A percentile compares a stretch with the other conserved stretches of the same genome.
phyloP scores from a whole-genome alignment of 2,797 vertebrate species.

The Enteromius afrohamiltoni region DNA sequence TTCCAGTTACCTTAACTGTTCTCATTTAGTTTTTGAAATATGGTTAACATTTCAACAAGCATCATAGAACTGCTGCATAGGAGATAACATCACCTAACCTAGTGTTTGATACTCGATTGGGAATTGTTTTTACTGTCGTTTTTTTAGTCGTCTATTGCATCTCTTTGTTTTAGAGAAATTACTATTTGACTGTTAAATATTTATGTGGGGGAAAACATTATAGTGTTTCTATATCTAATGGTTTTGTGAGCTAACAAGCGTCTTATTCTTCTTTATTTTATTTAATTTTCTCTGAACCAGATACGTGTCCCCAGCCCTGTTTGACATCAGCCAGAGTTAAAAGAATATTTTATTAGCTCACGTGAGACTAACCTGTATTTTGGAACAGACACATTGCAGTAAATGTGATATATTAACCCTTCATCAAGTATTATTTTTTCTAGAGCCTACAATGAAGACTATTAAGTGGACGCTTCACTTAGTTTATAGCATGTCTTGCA shows the following conservation, averaged over 20 bases:
- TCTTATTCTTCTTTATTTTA: neutral
- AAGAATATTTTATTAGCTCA: slow-evolving; percentile 14
- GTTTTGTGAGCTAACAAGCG: slow-evolving; percentile 4
- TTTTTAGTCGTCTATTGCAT: slow-evolving; percentile 4
- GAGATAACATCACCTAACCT: neutral
- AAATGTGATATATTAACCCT: slow-evolving; percentile 25
- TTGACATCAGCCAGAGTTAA: slow-evolving; percentile 29
- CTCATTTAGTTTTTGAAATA: neutral
- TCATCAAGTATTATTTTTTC: slow-evolving; percentile 16
- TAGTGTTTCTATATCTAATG: slow-evolving; percentile 6
- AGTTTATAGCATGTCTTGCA: slow-evolving; percentile 20
- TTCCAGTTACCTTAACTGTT: neutral
- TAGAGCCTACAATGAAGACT: neutral
- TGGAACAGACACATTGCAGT: slow-evolving; percentile 12
- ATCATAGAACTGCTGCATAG: neutral
- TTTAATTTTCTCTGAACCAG: neutral
- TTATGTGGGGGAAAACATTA: neutral
- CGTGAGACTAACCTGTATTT: slow-evolving; percentile 18
- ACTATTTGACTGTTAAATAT: slow-evolving; percentile 30
- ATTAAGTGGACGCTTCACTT: slow-evolving; percentile 24
- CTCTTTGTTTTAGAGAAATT: slow-evolving; percentile 14
- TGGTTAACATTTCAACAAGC: neutral
- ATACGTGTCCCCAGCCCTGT: neutral
- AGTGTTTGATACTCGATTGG: neutral
- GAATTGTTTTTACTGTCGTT: slow-evolving; percentile 27